Evolutionary conservation across 2,113 vertebrate genomes (phyloP), one percentile per base, ranked within the genome.

Genomic region (Hippolais icterina): DNA sequence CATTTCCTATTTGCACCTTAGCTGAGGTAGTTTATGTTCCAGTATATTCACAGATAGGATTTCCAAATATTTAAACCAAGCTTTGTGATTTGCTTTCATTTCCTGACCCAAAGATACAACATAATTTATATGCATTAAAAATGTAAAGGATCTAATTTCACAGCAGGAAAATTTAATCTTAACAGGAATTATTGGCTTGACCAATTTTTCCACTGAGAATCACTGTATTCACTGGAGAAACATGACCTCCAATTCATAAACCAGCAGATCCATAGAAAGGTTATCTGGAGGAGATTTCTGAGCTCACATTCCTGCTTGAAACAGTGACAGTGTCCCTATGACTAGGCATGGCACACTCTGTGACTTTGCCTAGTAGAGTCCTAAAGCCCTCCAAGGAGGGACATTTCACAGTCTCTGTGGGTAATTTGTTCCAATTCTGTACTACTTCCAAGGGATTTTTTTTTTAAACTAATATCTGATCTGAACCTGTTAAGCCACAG

Each of bases 21-120:
- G 50, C 21, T 65, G 33, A 79, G 15, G 17, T 76, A 65, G 53
- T 87, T 91, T 79, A 83, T 93, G 37, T 76, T 75, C 53, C 50
- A 76, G 28, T 89, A 82, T 93, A 84, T 60, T 85, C 70, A 71
- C 33, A 76, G 15, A n/a, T 84, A 92, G 44, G 65, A 82, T 75
- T 93, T 93, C 41, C 41, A 89, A 69, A 53, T 64, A 74, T 91
- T 89, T 91, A 82, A 96, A 93, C 57, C 37, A 69, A 68, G 25
- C 22, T 75, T 87, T 76, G 61, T 64, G 56, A 18, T 56, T 90
- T 89, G 9, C 28, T 78, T 92, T 87, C 57, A 18, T 91, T 95
- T 93, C 71, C 23, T 72, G 20, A 56, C 21, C 19, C n/a, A 49
- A 37, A 96, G 41, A 52, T 56, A 57, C 22, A 15, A 28, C 19